Conservation (phyloP, 1,140 invertebrate genomes). For the Chelonus insularis region DNA sequence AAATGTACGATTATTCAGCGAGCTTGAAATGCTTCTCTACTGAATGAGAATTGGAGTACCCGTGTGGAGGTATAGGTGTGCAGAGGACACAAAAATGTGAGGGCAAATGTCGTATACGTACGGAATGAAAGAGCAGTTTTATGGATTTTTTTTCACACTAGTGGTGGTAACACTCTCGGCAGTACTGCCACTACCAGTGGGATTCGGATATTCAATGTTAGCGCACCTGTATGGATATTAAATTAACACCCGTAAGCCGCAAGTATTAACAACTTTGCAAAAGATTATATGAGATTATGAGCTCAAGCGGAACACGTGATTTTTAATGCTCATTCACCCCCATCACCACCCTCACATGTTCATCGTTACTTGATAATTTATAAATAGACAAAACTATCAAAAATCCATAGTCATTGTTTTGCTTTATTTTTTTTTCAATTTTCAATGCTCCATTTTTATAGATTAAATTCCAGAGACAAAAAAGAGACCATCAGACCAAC, state of each 20-base stretch:
- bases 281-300: constrained; percentile 64
- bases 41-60: neutral
- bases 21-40: too few relatives aligned
- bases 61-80: neutral
- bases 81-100: neutral
- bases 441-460: too few relatives aligned
- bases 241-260: constrained; percentile 61
- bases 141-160: constrained; percentile 56
- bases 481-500: too few relatives aligned
- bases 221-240: constrained; percentile 63
- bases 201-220: constrained; percentile 62
- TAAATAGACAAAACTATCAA: constrained; percentile 26
- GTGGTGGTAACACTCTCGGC: neutral
- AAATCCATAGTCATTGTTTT: neutral
- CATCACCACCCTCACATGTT: neutral
- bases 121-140: constrained; percentile 46
- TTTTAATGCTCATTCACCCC: constrained; percentile 52
- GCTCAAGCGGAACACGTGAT: constrained; percentile 61
- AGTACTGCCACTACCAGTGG: constrained; percentile 48
- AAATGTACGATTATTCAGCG: neutral
- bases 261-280: constrained; percentile 63
- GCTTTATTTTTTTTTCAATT: too few relatives aligned
- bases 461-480: too few relatives aligned
- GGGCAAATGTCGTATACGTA: neutral
- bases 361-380: constrained; percentile 38